These are phyloP conservation scores for Nymphalis urticae DNA, from an alignment of 2,888 invertebrate species.

Conservation along the genomic window DNA sequence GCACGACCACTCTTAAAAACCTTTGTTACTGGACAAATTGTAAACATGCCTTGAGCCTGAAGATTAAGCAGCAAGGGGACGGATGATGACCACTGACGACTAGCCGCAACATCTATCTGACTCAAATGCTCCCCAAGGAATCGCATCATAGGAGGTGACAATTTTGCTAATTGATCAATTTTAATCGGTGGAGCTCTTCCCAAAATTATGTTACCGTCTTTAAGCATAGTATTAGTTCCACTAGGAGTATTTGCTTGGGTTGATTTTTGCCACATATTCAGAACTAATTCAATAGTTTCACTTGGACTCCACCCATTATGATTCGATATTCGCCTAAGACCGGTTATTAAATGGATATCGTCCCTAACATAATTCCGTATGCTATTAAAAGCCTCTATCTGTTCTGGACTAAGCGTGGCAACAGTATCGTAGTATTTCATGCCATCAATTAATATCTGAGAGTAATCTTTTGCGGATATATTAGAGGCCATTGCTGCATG, in stretches of 20 bases:
- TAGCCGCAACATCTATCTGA: constrained; percentile 36
- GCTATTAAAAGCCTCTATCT: constrained; percentile 40
- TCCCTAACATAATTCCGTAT: constrained; percentile 38
- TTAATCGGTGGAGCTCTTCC: constrained; percentile 43
- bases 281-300: constrained; percentile 39
- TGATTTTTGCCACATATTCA: constrained; percentile 39
- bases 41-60: constrained; percentile 41
- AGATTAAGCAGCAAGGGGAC: constrained; percentile 41
- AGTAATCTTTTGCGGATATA: constrained; percentile 37
- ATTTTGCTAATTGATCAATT: constrained; percentile 37
- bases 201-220: constrained; percentile 41
- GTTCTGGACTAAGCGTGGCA: constrained; percentile 38
- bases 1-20: constrained; percentile 39
- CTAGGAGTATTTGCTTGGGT: constrained; percentile 32
- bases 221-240: constrained; percentile 31
- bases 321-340: constrained; percentile 35
- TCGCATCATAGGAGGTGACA: constrained; percentile 39
- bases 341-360: constrained; percentile 39
- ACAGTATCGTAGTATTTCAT: constrained; percentile 41
- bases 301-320: constrained; percentile 37
- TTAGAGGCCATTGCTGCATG: constrained; percentile 39
- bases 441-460: constrained; percentile 40
- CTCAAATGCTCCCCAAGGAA: constrained; percentile 44
- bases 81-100: constrained; percentile 38
- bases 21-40: constrained; percentile 38